These are phyloP conservation scores for Nautilus pompilius DNA, from an alignment of 1,140 invertebrate species.

Conservation along the genomic window DNA sequence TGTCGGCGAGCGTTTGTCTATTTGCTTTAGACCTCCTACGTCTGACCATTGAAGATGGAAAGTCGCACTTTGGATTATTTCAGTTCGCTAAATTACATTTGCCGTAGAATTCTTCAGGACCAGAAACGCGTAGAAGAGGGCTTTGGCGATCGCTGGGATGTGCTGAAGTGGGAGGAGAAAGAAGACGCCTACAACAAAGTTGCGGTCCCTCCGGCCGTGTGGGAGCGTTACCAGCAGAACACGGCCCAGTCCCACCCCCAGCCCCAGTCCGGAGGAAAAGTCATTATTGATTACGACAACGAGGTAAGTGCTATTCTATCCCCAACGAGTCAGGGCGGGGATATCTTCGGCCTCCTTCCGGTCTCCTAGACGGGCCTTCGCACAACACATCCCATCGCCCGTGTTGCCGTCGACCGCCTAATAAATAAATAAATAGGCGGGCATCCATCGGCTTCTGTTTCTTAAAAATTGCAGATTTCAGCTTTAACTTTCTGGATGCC, in stretches of 20 bases:
- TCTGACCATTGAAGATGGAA: background rate
- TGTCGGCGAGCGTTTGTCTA: too few relatives aligned
- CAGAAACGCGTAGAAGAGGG: background rate
- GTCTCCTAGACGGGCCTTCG: too few relatives aligned
- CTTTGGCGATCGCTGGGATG: background rate
- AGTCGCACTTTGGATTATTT: background rate
- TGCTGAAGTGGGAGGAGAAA: background rate
- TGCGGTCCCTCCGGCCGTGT: background rate
- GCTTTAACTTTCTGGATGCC: too few relatives aligned
- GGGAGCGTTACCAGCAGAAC: background rate
- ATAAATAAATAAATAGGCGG: too few relatives aligned
- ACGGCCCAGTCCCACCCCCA: conserved; percentile 23
- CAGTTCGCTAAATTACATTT: background rate
- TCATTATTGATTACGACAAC: conserved; percentile 60
- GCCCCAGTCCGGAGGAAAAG: conserved; percentile 57
- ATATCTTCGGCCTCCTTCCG: too few relatives aligned
- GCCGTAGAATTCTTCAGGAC: background rate
- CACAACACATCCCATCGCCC: too few relatives aligned
- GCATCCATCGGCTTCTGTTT: too few relatives aligned
- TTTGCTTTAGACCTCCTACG: too few relatives aligned
- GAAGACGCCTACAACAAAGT: background rate
- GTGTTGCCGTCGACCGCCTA: too few relatives aligned
- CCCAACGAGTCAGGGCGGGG: too few relatives aligned
- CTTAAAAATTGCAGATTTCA: too few relatives aligned
- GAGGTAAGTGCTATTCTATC: conserved; percentile 18